phyloP scores from a whole-genome alignment of 1,140 invertebrate species.

The Conopomorpha cramerella region DNA sequence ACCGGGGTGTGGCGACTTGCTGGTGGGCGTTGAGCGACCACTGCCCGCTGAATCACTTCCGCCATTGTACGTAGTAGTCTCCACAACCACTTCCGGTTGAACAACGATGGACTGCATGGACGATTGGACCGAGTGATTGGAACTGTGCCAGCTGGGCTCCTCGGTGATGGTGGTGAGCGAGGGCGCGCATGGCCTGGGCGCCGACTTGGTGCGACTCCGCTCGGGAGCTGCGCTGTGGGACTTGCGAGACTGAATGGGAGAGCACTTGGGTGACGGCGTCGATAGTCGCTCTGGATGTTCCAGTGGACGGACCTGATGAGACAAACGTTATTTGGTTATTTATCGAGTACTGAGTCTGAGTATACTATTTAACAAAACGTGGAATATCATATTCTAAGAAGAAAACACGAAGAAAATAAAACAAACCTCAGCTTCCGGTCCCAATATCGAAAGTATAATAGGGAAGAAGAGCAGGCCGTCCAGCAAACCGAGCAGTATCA shows the following conservation, averaged over 20 bases:
- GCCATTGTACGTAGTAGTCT: slow-evolving; percentile 77
- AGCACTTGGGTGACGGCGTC: slow-evolving; percentile 78
- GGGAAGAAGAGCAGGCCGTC: slow-evolving; percentile 96
- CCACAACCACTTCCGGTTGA: slow-evolving; percentile 92
- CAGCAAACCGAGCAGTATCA: slow-evolving; percentile 83
- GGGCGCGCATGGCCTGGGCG: slow-evolving; percentile 55
- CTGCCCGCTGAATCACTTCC: slow-evolving; percentile 43
- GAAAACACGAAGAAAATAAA: too few species aligned
- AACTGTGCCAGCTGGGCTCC: slow-evolving; percentile 81
- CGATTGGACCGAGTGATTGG: slow-evolving; percentile 62
- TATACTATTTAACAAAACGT: too few species aligned
- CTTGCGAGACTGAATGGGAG: slow-evolving; percentile 62
- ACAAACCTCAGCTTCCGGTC: slow-evolving; percentile 84
- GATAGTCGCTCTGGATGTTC: slow-evolving; percentile 83
- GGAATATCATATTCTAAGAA: too few species aligned
- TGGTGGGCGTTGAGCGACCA: slow-evolving; percentile 49
- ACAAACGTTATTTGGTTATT: too few species aligned
- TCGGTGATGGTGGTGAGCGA: slow-evolving; percentile 93
- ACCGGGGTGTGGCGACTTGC: slow-evolving; percentile 32
- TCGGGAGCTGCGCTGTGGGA: slow-evolving; percentile 29
- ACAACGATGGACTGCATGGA: slow-evolving; percentile 88
- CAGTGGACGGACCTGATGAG: slow-evolving; percentile 73
- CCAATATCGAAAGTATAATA: slow-evolving; percentile 84
- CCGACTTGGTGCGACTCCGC: slow-evolving; percentile 41
- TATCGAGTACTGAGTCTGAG: too few species aligned